Evolutionary conservation across 2,113 vertebrate species (phyloP), one percentile per base, ranked within the genome.

Genomic region (Platysternon megacephalum): DNA sequence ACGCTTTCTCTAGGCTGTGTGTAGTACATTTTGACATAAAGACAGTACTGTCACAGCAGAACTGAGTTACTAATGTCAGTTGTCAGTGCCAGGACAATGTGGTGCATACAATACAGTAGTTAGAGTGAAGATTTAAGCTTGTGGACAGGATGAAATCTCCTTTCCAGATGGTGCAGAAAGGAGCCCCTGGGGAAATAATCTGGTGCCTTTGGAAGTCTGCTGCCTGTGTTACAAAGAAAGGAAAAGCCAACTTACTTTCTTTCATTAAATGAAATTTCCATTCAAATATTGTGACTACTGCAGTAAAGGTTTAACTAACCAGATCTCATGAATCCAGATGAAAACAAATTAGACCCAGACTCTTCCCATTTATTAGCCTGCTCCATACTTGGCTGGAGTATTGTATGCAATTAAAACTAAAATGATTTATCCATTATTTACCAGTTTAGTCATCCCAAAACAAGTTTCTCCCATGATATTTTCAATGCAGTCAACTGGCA

Each of bases 341-440:
- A 95, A 93, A 96, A 96, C 48, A 94, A 97, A 87, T 32, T 86
- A 72, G 42, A 13, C 79, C 49, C 56, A 68, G 42, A 68, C 7
- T 51, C 39, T 91, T 95, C 80, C 86, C 32, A 42, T 22, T 74
- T 17, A 81, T 61, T 39, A 78, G 48, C 86, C 26, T 51, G 79
- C 44, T 93, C 22, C 26, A 79, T 53, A 87, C 44, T 97, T 86
- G 93, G 91, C 92, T 93, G 95, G 85, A 94, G 93, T 93, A 87
- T 93, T 94, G 91, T 96, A 96, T 92, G 93, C 35, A 97, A 93
- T 89, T 81, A 83, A 89, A 97, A 89, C 93, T 94, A 92, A 13
- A 51, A 46, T 24, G 90, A 97, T 94, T 97, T 97, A 89, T 96
- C 93, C 44, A 26, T 84, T 97, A 96, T 96, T 96, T 97, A 95